phyloP scores from a whole-genome alignment of 1,140 invertebrate genomes.

The Augochlora pura region DNA sequence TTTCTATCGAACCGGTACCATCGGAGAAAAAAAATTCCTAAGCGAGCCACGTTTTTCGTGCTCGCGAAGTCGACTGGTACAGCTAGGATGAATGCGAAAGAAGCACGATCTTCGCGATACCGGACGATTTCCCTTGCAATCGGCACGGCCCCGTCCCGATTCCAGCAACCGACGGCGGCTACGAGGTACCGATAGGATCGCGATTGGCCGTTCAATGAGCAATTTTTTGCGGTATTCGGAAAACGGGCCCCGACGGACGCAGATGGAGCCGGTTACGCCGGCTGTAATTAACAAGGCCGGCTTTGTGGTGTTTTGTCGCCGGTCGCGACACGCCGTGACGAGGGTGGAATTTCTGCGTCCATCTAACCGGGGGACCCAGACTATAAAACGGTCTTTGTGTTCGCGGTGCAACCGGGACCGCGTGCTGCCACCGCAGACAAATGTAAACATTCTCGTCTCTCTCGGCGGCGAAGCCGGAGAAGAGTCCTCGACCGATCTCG shows the following conservation, averaged over 20 bases:
- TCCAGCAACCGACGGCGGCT: slow-evolving; percentile 3
- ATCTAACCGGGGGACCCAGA: slow-evolving; percentile 63
- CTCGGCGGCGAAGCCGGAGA: slow-evolving; percentile 55
- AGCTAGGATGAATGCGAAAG: too few species aligned
- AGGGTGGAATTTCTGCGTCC: slow-evolving; percentile 72
- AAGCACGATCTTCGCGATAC: neutral
- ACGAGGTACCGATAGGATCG: slow-evolving; percentile 39
- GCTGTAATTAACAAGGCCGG: slow-evolving; percentile 76
- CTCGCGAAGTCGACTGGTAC: neutral
- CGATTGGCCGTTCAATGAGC: slow-evolving; percentile 53
- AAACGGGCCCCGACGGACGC: slow-evolving; percentile 57
- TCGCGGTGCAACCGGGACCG: slow-evolving; percentile 39
- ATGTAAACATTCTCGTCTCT: slow-evolving; percentile 74
- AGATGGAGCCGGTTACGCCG: slow-evolving; percentile 66
- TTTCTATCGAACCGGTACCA: too few species aligned
- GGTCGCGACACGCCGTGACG: slow-evolving; percentile 71
- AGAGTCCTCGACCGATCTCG: slow-evolving; percentile 64
- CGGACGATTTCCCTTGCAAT: neutral
- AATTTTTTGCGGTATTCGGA: slow-evolving; percentile 42
- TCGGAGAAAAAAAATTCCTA: too few species aligned
- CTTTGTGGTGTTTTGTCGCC: slow-evolving; percentile 78
- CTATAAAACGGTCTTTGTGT: slow-evolving; percentile 80
- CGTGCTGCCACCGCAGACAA: slow-evolving; percentile 68
- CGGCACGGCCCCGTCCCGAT: neutral
- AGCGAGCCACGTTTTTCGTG: too few species aligned